Evolutionary conservation across 2,113 vertebrate genomes (phyloP), one percentile per base, ranked within the genome.

Genomic region (Tylochromis polylepis): DNA sequence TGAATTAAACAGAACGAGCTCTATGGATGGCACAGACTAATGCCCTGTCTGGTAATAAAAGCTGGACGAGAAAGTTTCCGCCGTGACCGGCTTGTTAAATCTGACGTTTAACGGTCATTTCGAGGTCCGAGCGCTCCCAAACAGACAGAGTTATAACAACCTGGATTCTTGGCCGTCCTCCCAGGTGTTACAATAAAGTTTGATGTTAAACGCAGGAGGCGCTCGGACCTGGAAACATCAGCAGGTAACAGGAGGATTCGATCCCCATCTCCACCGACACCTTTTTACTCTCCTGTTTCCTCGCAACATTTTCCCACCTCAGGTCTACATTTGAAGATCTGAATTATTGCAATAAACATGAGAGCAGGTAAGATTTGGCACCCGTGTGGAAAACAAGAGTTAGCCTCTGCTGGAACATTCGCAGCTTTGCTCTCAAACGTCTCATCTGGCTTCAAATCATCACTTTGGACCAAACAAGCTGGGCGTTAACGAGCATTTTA

Each of bases 161-260:
- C 22, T 0, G 8, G 20, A 29, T 1, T 24, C 41, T 72, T 4
- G 38, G 22, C 14, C 5, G 38, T 6, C 38, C 14, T 65, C 60
- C 11, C 38, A 27, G 5, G 2, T 46, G 65, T 70, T 4, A 70
- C 12, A 0, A 43, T 43, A 1, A 70, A 41, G 12, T 41, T 38
- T 22, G n/a, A 41, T 15, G 20, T 16, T 46, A 1, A 18, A 70
- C 1, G 14, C 36, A 15, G 57, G 27, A 31, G 7, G 10, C 3
- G 24, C 22, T 58, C 56, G 12, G 24, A 58, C 24, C 56, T 15
- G 29, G 16, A 58, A 58, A 16, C 24, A 27, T 31, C 58, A 31
- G 2, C 0, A 72, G 5, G 4, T 3, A 12, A 51, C 55, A 24
- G 5, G 53, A 56, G n/a, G 22, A 57, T 24, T 6, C 9, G 6